Evolutionary conservation across 2,888 invertebrate species (phyloP).

Genomic region (Coelogynopora nodosa): DNA sequence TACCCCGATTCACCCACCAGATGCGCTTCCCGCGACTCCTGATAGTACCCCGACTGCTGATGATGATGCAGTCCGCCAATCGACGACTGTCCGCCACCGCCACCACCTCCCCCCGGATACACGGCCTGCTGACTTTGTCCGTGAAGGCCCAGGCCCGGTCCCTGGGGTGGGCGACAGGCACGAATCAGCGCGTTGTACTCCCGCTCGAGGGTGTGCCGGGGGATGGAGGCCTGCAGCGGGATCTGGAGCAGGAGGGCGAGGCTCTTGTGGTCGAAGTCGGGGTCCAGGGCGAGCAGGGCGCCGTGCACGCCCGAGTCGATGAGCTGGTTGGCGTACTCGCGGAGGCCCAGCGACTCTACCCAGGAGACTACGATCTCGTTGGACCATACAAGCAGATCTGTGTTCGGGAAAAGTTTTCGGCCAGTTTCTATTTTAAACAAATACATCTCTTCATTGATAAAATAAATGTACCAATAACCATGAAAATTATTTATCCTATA

Average conservation of each 20-base stretch:
- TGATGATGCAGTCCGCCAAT: no score
- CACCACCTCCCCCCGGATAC: background rate
- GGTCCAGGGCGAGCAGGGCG: slow-evolving; percentile 86
- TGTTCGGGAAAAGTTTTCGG: background rate
- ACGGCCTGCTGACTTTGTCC: no score
- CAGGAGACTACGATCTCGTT: slow-evolving; percentile 90
- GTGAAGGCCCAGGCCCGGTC: background rate
- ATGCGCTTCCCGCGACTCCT: background rate
- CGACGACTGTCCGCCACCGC: no score
- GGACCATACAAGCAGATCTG: slow-evolving; percentile 88
- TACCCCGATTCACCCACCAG: no score
- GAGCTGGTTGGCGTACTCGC: slow-evolving; percentile 40
- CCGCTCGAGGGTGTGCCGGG: slow-evolving; percentile 33
- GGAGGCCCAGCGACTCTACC: slow-evolving; percentile 81
- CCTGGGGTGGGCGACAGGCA: background rate
- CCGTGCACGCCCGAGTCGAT: slow-evolving; percentile 91
- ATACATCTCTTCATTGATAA: no score
- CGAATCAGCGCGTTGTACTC: slow-evolving; percentile 17
- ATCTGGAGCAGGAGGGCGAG: slow-evolving; percentile 91
- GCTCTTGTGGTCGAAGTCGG: slow-evolving; percentile 59
- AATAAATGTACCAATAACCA: no score
- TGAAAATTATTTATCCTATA: no score
- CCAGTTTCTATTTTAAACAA: no score
- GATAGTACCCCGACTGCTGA: background rate
- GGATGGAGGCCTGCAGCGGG: slow-evolving; percentile 64